Evolutionary conservation across 2,888 invertebrate species (phyloP).

Genomic region (Nebria brevicollis): DNA sequence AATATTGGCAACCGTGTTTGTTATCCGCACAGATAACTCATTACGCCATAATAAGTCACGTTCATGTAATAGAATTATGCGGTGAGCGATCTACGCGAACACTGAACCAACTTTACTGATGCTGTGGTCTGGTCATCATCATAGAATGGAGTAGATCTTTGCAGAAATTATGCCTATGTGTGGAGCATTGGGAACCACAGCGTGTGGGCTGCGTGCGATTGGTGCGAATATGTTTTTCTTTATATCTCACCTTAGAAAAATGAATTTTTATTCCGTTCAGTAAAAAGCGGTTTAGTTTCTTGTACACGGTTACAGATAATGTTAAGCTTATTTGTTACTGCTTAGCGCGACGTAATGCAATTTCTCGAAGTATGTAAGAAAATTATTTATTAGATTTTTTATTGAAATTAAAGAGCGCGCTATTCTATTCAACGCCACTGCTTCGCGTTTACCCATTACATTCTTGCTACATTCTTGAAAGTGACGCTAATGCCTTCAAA

Average conservation of each 20-base stretch:
- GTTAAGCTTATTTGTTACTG: conserved; percentile 20
- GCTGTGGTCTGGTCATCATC: conserved; percentile 5
- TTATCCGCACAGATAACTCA: conserved; percentile 28
- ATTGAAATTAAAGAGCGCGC: not conserved
- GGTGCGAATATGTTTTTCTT: conserved; percentile 5
- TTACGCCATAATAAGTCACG: conserved; percentile 38
- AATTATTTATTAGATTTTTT: not conserved
- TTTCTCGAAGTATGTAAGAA: conserved; percentile 2
- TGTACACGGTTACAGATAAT: conserved; percentile 4
- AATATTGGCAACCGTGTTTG: conserved; percentile 42
- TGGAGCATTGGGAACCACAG: conserved; percentile 7
- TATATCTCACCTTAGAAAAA: not conserved
- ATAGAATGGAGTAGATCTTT: not conserved
- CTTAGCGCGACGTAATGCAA: conserved; percentile 9
- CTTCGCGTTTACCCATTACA: not conserved
- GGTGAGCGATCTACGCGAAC: conserved; percentile 12
- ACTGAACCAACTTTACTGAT: not conserved
- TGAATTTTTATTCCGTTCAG: conserved; percentile 6
- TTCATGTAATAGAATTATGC: conserved; percentile 18
- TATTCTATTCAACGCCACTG: not conserved
- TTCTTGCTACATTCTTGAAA: not conserved
- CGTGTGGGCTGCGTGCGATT: conserved; percentile 8
- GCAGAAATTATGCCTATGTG: not conserved
- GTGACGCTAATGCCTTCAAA: not conserved
- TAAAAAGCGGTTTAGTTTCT: not conserved